A percentile compares a stretch with the other conserved stretches of the same genome.
Evolutionary conservation across 2,113 vertebrate genomes (phyloP).

Genomic region (Perccottus glenii): DNA sequence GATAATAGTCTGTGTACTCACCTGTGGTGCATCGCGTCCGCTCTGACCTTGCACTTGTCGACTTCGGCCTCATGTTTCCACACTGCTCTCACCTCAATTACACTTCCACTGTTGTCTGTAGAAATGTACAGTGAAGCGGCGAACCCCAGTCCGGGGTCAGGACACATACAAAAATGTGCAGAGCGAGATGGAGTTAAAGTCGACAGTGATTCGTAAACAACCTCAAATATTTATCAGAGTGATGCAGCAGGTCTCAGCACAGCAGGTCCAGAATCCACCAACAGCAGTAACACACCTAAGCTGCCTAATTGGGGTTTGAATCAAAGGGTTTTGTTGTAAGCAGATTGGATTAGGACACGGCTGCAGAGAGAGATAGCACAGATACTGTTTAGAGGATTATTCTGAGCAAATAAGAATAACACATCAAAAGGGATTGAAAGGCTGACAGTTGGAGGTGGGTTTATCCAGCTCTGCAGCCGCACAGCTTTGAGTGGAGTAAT

Average conservation of each 20-base stretch:
- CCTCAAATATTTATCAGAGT: constrained; percentile 40
- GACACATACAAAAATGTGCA: constrained; percentile 18
- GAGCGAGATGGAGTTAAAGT: constrained; percentile 12
- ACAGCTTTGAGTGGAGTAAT: constrained; percentile 11
- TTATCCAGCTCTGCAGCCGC: constrained; percentile 9
- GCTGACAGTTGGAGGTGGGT: constrained; percentile 24
- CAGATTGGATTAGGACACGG: constrained; percentile 52
- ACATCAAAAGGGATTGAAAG: constrained; percentile 44
- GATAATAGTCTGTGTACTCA: constrained; percentile 31
- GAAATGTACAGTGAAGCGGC: constrained; percentile 7
- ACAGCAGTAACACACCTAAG: constrained; percentile 19
- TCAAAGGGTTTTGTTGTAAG: constrained; percentile 34
- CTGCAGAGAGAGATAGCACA: constrained; percentile 35
- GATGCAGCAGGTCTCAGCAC: constrained; percentile 35
- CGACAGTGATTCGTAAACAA: constrained; percentile 30
- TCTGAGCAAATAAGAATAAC: constrained; percentile 49
- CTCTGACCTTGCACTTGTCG: constrained; percentile 25
- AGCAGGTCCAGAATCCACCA: neutral
- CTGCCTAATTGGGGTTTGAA: constrained; percentile 53
- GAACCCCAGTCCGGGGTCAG: constrained; percentile 7
- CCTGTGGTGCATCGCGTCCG: constrained; percentile 28
- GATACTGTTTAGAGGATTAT: constrained; percentile 43
- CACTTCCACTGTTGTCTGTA: neutral
- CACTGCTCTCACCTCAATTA: constrained; percentile 17
- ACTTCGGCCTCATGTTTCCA: neutral